Base-by-base conservation (phyloP, 2,113 vertebrate genomes). In the Chloropsis cyanopogon region DNA sequence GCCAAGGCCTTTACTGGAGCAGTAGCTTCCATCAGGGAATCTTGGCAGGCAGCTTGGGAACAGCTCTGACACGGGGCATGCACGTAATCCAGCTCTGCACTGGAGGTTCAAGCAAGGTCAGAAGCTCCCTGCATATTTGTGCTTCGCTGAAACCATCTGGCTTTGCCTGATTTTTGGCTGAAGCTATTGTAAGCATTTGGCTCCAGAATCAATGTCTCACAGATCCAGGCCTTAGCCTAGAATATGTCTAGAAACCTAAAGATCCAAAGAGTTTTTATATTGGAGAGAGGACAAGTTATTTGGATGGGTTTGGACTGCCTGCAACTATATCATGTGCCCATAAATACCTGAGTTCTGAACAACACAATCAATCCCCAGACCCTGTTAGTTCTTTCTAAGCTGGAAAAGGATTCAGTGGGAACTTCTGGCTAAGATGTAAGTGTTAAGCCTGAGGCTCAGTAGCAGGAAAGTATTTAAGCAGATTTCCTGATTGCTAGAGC, bases 401-500 rank as follows among this genome's bases (percentile, higher is more conserved):
- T 95, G 59, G 57, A 92, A 88, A 65, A 75, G 26, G 75, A 14
- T 57, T 78, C 63, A 61, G 37, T 65, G 82, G 86, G 86, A 93
- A 93, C 59, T 56, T 91, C 49, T 93, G 83, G 75, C 73, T 49
- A 21, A 57, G 39, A 88, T 39, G 56, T 56, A 92, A 81, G 72
- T 93, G 69, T 56, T 92, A 92, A 92, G 33, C 60, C 50, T 39
- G 28, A 65, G 60, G 16, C 49, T 92, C 65, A 70, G 86, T 28
- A 89, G 91, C 87, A 96, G 94, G 93, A 97, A 97, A 96, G 76
- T 93, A 92, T 93, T 93, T 90, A n/a, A 93, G 69, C 90, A 96
- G 91, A 92, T 94, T 97, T 97, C 94, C 95, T 95, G 96, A 96
- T 88, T 47, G 69, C 89, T 47, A 71, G 57, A 75, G 76, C 92